Percentiles rank a stretch among this genome's conserved stretches.
phyloP scores from a whole-genome alignment of 2,888 invertebrate species.

The Taphrorychus bicolor region DNA sequence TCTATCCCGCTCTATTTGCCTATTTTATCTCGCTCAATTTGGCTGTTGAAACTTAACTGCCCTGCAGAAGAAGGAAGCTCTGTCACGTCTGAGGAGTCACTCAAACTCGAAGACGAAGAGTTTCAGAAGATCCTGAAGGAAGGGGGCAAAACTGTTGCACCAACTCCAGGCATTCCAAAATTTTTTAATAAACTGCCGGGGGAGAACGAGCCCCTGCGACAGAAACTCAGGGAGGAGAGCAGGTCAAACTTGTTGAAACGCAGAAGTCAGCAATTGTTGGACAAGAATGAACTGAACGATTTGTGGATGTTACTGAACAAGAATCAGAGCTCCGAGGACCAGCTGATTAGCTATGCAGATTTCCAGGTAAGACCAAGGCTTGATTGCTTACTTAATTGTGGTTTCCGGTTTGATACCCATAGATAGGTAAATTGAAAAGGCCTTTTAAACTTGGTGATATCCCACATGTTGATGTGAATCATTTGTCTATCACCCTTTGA shows the following conservation, averaged over 20 bases:
- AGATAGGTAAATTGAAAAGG: too few species aligned
- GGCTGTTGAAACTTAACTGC: too few species aligned
- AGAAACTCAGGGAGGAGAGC: conserved; percentile 87
- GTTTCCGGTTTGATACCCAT: too few species aligned
- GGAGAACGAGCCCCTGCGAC: conserved; percentile 76
- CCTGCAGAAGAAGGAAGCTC: too few species aligned
- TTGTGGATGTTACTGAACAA: conserved; percentile 86
- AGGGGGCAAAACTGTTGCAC: conserved; percentile 49
- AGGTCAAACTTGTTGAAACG: conserved; percentile 87
- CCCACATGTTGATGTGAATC: too few species aligned
- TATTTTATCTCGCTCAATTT: too few species aligned
- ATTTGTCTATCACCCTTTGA: too few species aligned
- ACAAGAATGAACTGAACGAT: conserved; percentile 84
- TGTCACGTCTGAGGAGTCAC: too few species aligned
- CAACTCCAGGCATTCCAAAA: conserved; percentile 72
- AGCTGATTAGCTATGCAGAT: conserved; percentile 85
- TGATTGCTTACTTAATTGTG: too few species aligned
- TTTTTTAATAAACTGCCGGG: conserved; percentile 81
- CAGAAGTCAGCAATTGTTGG: conserved; percentile 81
- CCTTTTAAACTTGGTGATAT: too few species aligned
- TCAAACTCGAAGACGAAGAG: conserved; percentile 51
- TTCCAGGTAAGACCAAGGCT: conserved; percentile 63
- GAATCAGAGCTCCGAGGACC: conserved; percentile 79
- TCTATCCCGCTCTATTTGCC: too few species aligned
- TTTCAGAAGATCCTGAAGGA: conserved; percentile 50